A percentile compares a stretch with the other conserved stretches of the same genome.
Evolutionary conservation across 1,140 invertebrate species (phyloP).

Genomic region (Belonocnema kinseyi): DNA sequence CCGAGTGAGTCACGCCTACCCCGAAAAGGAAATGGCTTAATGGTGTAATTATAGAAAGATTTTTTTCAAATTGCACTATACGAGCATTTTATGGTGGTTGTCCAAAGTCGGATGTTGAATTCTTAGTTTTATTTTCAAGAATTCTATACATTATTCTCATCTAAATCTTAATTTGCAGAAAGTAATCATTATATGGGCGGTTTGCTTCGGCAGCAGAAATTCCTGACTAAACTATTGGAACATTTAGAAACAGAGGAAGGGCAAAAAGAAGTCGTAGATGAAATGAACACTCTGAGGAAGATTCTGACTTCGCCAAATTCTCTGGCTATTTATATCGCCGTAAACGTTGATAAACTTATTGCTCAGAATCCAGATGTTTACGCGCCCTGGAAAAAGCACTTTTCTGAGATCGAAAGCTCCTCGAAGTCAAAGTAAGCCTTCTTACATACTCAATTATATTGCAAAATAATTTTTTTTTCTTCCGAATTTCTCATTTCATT

Average conservation of each 20-base stretch:
- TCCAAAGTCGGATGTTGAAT: too few species aligned
- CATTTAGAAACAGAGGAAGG: slow-evolving; percentile 77
- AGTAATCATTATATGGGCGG: slow-evolving; percentile 84
- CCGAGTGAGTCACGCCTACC: too few species aligned
- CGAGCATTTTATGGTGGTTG: too few species aligned
- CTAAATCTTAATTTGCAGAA: slow-evolving; percentile 73
- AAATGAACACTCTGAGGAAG: slow-evolving; percentile 80
- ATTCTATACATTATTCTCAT: too few species aligned
- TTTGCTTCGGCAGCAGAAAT: slow-evolving; percentile 85
- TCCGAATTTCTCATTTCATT: too few species aligned
- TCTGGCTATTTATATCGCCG: slow-evolving; percentile 84
- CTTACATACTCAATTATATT: not conserved
- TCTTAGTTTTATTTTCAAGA: too few species aligned
- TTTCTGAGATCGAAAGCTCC: slow-evolving; percentile 58
- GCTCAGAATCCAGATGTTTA: slow-evolving; percentile 72
- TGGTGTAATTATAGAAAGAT: too few species aligned
- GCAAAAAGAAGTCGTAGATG: slow-evolving; percentile 76
- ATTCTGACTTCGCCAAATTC: slow-evolving; percentile 78
- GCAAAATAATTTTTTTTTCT: not conserved
- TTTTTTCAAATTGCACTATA: too few species aligned
- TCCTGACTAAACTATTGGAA: slow-evolving; percentile 82
- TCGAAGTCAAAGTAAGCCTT: slow-evolving; percentile 67
- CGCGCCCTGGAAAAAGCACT: slow-evolving; percentile 77
- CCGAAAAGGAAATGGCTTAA: too few species aligned
- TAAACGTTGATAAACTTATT: slow-evolving; percentile 80